These are phyloP conservation scores for Digitonthophagus gazella DNA, from an alignment of 2,888 invertebrate genomes.

Conservation along the genomic window DNA sequence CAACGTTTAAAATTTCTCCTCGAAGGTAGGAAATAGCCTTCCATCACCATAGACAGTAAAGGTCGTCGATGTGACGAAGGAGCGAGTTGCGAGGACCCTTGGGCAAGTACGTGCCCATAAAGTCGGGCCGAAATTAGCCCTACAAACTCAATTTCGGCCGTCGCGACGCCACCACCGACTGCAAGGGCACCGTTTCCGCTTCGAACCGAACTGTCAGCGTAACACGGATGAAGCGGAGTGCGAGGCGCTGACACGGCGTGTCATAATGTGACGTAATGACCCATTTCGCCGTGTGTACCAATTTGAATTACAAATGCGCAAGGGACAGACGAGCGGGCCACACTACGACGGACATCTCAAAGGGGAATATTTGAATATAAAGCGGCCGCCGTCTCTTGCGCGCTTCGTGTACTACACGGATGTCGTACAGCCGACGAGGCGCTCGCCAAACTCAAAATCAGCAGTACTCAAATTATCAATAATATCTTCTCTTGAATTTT, in stretches of 20 bases:
- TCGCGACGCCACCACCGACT: neutral
- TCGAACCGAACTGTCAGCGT: neutral
- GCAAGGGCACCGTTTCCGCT: neutral
- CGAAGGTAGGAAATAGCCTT: neutral
- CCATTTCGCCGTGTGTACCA: conserved; percentile 15
- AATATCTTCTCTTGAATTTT: neutral
- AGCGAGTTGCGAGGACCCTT: neutral
- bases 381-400: conserved; percentile 8
- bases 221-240: neutral
- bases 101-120: neutral
- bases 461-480: neutral
- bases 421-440: conserved; percentile 5
- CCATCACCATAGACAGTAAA: neutral
- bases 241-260: conserved; percentile 7
- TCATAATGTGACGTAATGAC: conserved; percentile 15
- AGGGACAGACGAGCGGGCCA: conserved; percentile 4
- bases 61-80: neutral
- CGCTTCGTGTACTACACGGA: conserved; percentile 7
- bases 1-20: neutral
- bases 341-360: conserved; percentile 14
- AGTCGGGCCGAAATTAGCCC: neutral
- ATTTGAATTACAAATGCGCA: conserved; percentile 16
- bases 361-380: conserved; percentile 18
- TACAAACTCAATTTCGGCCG: neutral
- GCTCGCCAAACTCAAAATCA: neutral